A percentile compares a stretch with the other conserved stretches of the same genome.
phyloP scores from a whole-genome alignment of 2,797 vertebrate genomes.

The Yasuhikotakia modesta region DNA sequence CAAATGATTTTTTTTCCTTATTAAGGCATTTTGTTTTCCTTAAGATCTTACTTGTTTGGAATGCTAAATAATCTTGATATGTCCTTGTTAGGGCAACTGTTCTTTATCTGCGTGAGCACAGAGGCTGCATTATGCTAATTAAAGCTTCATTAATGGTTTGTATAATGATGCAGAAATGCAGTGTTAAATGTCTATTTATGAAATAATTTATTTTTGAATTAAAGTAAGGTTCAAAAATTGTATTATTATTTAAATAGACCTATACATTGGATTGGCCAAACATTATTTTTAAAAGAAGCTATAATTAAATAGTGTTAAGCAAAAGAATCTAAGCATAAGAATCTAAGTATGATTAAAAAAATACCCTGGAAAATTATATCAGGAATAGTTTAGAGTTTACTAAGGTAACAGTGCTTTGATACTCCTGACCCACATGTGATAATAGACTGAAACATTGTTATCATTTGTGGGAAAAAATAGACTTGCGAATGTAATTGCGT shows the following conservation, averaged over 20 bases:
- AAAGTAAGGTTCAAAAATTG: too few relatives aligned
- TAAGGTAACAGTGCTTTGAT: background rate
- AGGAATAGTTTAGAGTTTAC: background rate
- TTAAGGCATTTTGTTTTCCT: background rate
- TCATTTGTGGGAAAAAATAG: background rate
- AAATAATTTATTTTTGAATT: too few relatives aligned
- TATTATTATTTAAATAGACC: too few relatives aligned
- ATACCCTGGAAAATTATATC: background rate
- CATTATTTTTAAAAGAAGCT: background rate
- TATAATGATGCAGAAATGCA: too few relatives aligned
- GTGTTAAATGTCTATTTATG: too few relatives aligned
- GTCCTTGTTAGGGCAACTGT: constrained; percentile 33
- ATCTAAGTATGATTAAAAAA: background rate
- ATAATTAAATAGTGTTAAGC: background rate
- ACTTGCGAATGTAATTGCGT: background rate
- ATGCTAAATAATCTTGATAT: constrained; percentile 7
- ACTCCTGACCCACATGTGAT: background rate
- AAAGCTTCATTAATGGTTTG: too few relatives aligned
- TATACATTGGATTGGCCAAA: background rate
- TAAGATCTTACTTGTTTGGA: background rate
- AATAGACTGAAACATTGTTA: background rate
- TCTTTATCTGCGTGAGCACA: background rate
- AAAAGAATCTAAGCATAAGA: background rate
- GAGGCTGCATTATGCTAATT: background rate
- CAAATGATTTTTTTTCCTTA: constrained; percentile 17